Evolutionary conservation across 2,888 invertebrate species (phyloP).

Genomic region (Neoitamus cyanurus): DNA sequence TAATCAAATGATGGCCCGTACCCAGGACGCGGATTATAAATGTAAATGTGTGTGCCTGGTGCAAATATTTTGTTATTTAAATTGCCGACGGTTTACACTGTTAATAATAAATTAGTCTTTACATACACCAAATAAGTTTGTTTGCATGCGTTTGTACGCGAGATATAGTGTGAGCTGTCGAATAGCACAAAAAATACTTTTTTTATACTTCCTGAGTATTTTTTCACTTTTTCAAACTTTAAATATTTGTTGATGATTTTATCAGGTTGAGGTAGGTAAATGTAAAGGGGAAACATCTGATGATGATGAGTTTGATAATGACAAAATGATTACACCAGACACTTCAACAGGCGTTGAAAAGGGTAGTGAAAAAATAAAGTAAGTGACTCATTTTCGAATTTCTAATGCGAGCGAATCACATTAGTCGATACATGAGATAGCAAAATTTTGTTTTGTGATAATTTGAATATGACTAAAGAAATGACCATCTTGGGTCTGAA

Average conservation of each 20-base stretch:
- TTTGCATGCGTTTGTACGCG: slow-evolving; percentile 44
- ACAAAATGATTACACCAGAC: slow-evolving; percentile 2
- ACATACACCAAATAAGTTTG: slow-evolving; percentile 52
- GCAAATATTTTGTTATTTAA: slow-evolving; percentile 54
- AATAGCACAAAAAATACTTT: background rate
- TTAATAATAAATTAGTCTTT: slow-evolving; percentile 54
- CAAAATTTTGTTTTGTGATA: too few species aligned
- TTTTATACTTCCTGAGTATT: slow-evolving; percentile 15
- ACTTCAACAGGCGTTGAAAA: background rate
- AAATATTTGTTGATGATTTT: slow-evolving; percentile 38
- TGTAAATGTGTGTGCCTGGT: slow-evolving; percentile 50
- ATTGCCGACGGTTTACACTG: slow-evolving; percentile 51
- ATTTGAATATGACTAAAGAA: too few species aligned
- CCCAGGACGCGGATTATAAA: slow-evolving; percentile 49
- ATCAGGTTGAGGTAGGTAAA: slow-evolving; percentile 9
- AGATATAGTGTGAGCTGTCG: slow-evolving; percentile 39
- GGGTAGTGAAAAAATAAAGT: background rate
- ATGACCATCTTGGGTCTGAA: too few species aligned
- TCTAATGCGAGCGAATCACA: background rate
- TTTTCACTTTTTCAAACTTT: slow-evolving; percentile 29
- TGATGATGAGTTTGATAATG: slow-evolving; percentile 32
- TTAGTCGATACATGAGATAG: too few species aligned
- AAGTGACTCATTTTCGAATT: background rate
- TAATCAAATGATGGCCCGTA: slow-evolving; percentile 41
- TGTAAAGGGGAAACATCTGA: slow-evolving; percentile 2